phyloP scores from a whole-genome alignment of 2,797 vertebrate genomes.

The Enteromius argenteus region DNA sequence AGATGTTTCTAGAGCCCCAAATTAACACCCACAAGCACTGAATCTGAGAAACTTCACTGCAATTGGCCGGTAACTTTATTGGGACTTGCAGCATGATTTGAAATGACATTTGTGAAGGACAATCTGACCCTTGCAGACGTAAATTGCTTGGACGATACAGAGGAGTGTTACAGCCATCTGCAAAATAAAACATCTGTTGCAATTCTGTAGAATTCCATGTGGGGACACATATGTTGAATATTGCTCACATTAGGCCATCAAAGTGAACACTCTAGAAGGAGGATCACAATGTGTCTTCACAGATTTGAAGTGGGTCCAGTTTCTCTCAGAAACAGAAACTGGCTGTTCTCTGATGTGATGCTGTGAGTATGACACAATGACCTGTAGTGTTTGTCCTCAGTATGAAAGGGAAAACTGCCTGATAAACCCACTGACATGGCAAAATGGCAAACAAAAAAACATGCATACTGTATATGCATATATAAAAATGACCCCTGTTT shows the following conservation, averaged over 20 bases:
- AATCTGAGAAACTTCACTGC: background rate
- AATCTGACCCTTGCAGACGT: background rate
- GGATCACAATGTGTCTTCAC: background rate
- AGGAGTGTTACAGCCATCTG: background rate
- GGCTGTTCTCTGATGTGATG: background rate
- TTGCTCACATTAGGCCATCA: slow-evolving; percentile 15
- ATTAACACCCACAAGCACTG: background rate
- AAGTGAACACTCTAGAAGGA: slow-evolving; percentile 12
- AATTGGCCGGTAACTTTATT: background rate
- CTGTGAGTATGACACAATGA: background rate
- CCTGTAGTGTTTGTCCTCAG: background rate
- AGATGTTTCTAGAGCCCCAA: background rate
- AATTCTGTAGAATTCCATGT: slow-evolving; percentile 5
- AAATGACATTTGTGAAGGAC: background rate
- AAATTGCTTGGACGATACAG: background rate
- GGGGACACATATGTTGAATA: slow-evolving; percentile 1
- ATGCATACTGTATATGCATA: no score
- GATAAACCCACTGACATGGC: background rate
- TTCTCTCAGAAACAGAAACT: background rate
- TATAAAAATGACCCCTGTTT: no score
- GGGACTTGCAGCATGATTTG: background rate
- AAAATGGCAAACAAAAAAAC: no score
- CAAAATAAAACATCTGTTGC: slow-evolving; percentile 14
- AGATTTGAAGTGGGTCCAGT: background rate
- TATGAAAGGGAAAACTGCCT: background rate